A percentile compares a stretch with the other conserved stretches of the same genome.
phyloP scores from a whole-genome alignment of 2,888 invertebrate species.

The Venustoraphidia nigricollis region DNA sequence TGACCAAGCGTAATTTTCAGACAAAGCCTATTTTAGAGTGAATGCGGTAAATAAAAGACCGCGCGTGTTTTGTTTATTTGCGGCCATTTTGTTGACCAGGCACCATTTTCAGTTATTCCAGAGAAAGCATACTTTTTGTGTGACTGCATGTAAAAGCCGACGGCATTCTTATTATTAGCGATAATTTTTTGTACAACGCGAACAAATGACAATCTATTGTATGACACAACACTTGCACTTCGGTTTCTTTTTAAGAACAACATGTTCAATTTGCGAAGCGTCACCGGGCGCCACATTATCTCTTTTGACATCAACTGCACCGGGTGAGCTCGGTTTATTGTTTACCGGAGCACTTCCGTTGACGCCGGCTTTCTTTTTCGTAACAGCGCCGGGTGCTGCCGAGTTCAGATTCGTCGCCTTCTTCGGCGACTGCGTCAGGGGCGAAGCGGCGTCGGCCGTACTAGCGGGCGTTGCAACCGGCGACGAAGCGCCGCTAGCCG shows the following conservation, averaged over 20 bases:
- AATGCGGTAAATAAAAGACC: no score
- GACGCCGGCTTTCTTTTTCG: constrained; percentile 23
- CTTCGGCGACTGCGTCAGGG: constrained; percentile 27
- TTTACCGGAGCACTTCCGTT: constrained; percentile 23
- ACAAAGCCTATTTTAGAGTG: no score
- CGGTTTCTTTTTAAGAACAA: constrained; percentile 87
- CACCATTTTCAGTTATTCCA: no score
- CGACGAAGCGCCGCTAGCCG: constrained; percentile 13
- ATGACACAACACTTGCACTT: constrained; percentile 91
- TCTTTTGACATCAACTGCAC: constrained; percentile 52
- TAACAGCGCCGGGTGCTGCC: constrained; percentile 30
- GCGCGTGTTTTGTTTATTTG: no score
- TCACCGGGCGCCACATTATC: constrained; percentile 59
- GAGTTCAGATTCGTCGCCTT: constrained; percentile 26
- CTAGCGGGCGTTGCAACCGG: constrained; percentile 2
- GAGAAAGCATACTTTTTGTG: no score
- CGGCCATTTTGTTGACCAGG: no score
- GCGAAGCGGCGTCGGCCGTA: constrained; percentile 18
- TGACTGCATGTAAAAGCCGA: no score
- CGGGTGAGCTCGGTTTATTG: constrained; percentile 20
- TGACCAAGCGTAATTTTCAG: no score
- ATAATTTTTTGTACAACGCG: no score
- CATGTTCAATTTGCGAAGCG: constrained; percentile 70
- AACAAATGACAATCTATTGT: constrained; percentile 40
- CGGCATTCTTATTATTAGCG: no score